Evolutionary conservation across 2,113 vertebrate species (phyloP), one percentile per base, ranked within the genome.

Genomic region (Okapia johnstoni): DNA sequence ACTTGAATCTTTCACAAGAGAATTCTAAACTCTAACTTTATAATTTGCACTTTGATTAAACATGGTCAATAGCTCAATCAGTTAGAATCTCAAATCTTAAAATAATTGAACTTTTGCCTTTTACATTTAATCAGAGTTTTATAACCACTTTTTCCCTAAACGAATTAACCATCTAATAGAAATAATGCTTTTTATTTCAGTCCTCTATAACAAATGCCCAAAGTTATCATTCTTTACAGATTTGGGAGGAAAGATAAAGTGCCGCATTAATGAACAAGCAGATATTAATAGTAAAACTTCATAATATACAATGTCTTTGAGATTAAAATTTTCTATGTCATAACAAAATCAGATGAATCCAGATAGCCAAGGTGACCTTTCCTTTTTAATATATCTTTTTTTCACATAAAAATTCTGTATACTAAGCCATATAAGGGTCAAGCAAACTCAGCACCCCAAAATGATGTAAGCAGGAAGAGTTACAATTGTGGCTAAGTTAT

Each of bases 161-260:
- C 1, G n/a, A 95, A 66, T 87, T 28, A 93, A 70, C 19, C 14
- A 70, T 79, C n/a, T 58, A 88, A 60, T 66, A 88, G 88, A 94
- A 96, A 93, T 33, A 81, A 46, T 73, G 54, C 5, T 92, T 92
- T 97, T 96, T 81, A 85, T 61, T 86, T 90, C 36, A 57, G 54
- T 48, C 12, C 33, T 77, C 90, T 86, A 40, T 77, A 76, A 77
- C 63, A 94, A 90, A 77, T 66, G 48, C 46, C 85, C 63, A 46
- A 81, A 81, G 40, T 81, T 90, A 91, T n/a, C n/a, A 88, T 85
- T 85, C 40, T 88, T 88, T 66, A 90, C n/a, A 94, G 79, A 91
- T 94, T 80, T 79, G 9, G 43, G 52, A 28, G 23, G 15, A 48
- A 89, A 80, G 70, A 92, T 36, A 46, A 33, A 94, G 26, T 70